Percentiles rank a stretch among this genome's conserved stretches.
Evolutionary conservation across 2,888 invertebrate species (phyloP).

Genomic region (Hydraecia micacea): DNA sequence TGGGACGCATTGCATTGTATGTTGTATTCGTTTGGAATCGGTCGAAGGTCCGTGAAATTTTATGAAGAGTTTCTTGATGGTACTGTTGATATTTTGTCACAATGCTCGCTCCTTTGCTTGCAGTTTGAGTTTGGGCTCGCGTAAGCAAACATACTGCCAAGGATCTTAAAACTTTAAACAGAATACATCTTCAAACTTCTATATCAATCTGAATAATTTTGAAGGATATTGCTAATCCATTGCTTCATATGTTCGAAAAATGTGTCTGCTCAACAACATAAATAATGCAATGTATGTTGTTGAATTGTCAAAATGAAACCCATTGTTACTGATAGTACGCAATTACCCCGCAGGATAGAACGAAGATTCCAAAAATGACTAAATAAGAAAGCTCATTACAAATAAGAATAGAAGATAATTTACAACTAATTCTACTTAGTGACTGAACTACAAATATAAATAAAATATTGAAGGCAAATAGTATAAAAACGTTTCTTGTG

Average conservation of each 20-base stretch:
- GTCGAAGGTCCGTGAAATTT: conserved; percentile 65
- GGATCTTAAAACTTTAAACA: conserved; percentile 3
- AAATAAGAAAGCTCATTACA: background rate
- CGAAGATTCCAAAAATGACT: background rate
- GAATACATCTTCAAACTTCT: background rate
- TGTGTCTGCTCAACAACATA: no score
- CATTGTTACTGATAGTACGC: no score
- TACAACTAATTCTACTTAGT: background rate
- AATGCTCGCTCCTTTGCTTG: background rate
- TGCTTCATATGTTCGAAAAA: no score
- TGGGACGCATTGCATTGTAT: conserved; percentile 60
- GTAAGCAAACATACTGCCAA: background rate
- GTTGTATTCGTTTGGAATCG: conserved; percentile 51
- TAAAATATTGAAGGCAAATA: background rate
- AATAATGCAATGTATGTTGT: no score
- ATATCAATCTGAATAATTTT: no score
- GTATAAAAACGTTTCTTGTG: background rate
- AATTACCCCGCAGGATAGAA: no score
- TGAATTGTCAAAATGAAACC: no score
- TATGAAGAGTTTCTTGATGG: conserved; percentile 53
- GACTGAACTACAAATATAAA: background rate
- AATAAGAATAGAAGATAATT: no score
- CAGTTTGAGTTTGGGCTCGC: background rate
- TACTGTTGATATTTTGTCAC: conserved; percentile 46
- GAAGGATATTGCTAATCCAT: no score